A percentile compares a stretch with the other conserved stretches of the same genome.
Conservation (phyloP, 2,113 vertebrate genomes). For the Rhombomys opimus region DNA sequence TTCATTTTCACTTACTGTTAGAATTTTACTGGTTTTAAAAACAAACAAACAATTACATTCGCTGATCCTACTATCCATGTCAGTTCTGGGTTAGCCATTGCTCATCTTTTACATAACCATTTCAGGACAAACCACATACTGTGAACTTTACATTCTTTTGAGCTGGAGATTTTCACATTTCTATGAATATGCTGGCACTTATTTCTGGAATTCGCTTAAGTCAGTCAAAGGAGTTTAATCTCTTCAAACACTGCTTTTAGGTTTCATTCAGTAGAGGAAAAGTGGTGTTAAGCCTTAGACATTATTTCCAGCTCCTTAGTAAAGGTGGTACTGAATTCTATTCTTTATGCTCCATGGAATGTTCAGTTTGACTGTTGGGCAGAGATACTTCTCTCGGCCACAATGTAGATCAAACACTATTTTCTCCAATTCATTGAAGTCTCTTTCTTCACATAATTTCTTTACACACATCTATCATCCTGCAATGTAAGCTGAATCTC, state of each 20-base stretch:
- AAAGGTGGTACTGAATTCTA: neutral
- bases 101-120: neutral
- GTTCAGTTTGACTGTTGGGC: neutral
- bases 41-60: neutral
- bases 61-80: neutral
- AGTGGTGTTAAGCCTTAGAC: neutral
- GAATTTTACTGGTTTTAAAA: neutral
- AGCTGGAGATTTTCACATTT: neutral
- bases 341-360: neutral
- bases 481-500: neutral
- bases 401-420: neutral
- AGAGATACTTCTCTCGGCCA: neutral
- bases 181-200: neutral
- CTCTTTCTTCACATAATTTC: neutral
- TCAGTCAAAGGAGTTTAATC: neutral
- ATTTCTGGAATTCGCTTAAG: neutral
- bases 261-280: neutral
- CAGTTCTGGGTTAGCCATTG: neutral
- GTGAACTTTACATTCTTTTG: neutral
- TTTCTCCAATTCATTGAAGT: neutral
- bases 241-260: conserved; percentile 1
- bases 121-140: neutral
- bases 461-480: neutral
- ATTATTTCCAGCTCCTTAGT: neutral
- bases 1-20: neutral